Conservation (phyloP, 2,888 invertebrate genomes). For the Prenolepis imparis region DNA sequence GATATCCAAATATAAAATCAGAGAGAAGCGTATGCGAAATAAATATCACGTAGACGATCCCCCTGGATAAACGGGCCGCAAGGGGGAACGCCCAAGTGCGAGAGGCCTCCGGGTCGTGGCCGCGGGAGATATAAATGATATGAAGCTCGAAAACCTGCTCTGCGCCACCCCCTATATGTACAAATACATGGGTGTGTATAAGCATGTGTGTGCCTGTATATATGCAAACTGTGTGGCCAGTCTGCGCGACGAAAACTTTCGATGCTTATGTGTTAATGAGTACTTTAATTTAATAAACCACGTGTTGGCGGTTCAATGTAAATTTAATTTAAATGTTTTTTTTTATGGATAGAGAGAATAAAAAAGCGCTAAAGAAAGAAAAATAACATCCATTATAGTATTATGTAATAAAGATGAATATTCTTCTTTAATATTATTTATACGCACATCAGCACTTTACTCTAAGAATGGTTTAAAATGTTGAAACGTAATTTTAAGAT, state of each 20-base stretch:
- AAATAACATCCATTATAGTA: not conserved
- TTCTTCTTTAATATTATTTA: not conserved
- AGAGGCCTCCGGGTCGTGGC: conserved; percentile 69
- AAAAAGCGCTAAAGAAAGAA: not conserved
- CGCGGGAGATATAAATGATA: conserved; percentile 75
- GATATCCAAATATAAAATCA: conserved; percentile 76
- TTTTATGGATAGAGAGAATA: not conserved
- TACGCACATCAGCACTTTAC: not conserved
- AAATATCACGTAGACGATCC: conserved; percentile 76
- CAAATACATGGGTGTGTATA: conserved; percentile 45
- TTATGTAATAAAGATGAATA: not conserved
- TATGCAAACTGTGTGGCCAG: not conserved
- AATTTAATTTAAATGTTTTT: not conserved
- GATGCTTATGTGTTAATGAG: conserved; percentile 40
- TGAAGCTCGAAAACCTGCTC: conserved; percentile 77
- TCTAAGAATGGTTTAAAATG: not conserved
- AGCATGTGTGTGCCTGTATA: not conserved
- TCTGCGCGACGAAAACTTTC: conserved; percentile 32
- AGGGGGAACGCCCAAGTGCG: conserved; percentile 60
- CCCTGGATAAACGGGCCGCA: conserved; percentile 63
- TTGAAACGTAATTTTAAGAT: not conserved
- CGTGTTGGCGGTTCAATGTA: conserved; percentile 13
- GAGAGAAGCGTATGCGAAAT: conserved; percentile 72
- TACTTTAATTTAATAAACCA: conserved; percentile 28
- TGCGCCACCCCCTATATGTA: conserved; percentile 61